Evolutionary conservation across 2,888 invertebrate genomes (phyloP).

Genomic region (Petrolisthes cinctipes): DNA sequence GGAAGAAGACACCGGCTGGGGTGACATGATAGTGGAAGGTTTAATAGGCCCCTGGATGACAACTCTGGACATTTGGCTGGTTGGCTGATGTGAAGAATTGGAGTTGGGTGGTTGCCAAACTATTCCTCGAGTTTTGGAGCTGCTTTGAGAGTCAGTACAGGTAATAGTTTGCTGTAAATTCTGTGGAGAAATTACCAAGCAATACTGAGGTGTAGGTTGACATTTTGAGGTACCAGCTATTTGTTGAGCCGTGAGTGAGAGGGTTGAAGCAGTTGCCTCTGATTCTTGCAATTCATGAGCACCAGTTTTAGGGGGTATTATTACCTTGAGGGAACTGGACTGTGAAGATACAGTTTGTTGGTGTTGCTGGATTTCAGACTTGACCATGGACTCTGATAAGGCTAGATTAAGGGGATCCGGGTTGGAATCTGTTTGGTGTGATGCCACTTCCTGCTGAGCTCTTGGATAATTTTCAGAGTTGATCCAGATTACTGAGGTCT

Average conservation of each 20-base stretch:
- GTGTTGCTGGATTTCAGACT: background rate
- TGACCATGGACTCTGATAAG: background rate
- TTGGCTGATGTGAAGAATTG: background rate
- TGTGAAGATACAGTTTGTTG: background rate
- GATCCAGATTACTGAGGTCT: background rate
- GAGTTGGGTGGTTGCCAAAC: background rate
- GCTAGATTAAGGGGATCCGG: background rate
- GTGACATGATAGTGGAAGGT: background rate
- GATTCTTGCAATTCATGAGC: background rate
- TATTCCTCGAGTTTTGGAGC: background rate
- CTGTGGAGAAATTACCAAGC: background rate
- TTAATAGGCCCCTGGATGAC: background rate
- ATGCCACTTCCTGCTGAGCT: background rate
- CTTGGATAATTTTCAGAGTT: background rate
- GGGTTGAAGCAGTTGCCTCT: background rate
- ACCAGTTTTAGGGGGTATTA: background rate
- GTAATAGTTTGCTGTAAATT: background rate
- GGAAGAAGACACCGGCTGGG: conserved; percentile 17
- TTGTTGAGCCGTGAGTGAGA: background rate
- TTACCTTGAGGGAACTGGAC: background rate
- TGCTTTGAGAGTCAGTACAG: background rate
- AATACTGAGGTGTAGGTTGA: conserved; percentile 4
- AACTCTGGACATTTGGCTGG: background rate
- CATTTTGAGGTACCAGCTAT: background rate
- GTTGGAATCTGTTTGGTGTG: background rate